Base-by-base conservation (phyloP, 2,797 vertebrate genomes). In the Dermochelys coriacea region DNA sequence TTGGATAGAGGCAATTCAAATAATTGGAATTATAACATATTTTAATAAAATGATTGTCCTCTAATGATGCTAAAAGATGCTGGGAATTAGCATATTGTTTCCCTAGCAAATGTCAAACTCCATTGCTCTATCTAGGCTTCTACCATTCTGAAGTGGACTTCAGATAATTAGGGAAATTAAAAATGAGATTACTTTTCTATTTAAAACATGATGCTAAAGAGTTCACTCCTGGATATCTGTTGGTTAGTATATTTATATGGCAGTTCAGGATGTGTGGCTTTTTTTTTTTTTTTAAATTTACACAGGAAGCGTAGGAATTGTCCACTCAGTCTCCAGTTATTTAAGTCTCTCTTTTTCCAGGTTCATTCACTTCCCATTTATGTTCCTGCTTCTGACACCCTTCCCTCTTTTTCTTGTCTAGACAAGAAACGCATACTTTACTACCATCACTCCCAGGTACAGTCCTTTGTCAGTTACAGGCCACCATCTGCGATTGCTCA, bases 91-190 rank as follows among this genome's bases (percentile, higher is more conserved):
- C 61, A 57, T 91, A 95, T 71, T 91, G 84, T 81, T 87, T 86
- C 37, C 86, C 91, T 50, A 96, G 93, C 75, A 90, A 84, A 92
- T 97, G 95, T 96, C 96, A 96, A 51, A 81, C 50, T 64, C 57
- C 41, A 95, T 96, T 77, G 84, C 92, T 97, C 94, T 95, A 95
- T 96, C 92, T 90, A 41, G 84, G 52, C 47, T 93, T 57, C 87
- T 93, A 77, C 37, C 18, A 14, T 77, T 61, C 90, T 86, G 52
- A 91, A 96, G 86, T 10, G 89, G 95, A 97, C 96, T 96, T 90
- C 47, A 93, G 71, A 80, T 94, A 83, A 95, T 95, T 77, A 21
- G 19, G 91, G 90, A 96, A 91, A 95, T 27, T 95, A 81, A 84
- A 80, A 91, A 95, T 91, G 91, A 95, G 82, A 52, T 93, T 92